Evolutionary conservation across 35 echinoderm and acorn worm species (phyloP), one percentile per base, ranked within the genome.

Genomic region (Diadema setosum): DNA sequence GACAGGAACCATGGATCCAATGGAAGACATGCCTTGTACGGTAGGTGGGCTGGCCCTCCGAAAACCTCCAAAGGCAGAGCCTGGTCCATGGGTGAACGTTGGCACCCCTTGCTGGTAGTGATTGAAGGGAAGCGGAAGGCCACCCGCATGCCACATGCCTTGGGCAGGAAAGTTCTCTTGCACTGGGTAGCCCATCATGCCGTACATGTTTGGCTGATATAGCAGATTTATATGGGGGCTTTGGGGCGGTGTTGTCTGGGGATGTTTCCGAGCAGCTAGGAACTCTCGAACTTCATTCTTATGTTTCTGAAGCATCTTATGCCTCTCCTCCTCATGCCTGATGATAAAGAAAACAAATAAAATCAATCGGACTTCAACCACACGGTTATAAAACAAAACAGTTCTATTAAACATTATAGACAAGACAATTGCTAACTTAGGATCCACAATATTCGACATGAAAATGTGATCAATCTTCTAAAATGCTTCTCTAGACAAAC

Each of bases 271-370:
- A n/a, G 29, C n/a, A 78, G 73, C 73, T 41, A 78, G 39, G 42
- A 76, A 87, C 43, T 87, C 35, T 30, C 75, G 44, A 39, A 87
- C 49, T 48, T 87, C 85, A 29, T 69, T 70, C 14, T 49, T 61
- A 23, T 87, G 85, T n/a, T 24, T 75, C 16, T 87, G 85, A 2
- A 45, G 23, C 37, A 87, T 42, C 42, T 87, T 65, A 26, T 15
- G 2, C 64, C 58, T 65, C 69, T 87, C 85, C 7, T 87, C 85
- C 14, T 75, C 69, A 32, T 87, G 85, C 32, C 85, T 87, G 36
- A 12, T 16, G 23, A 29, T 21, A 14, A 12, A 82, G 42, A 50
- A 46, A 49, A 18, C 34, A 82, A 46, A 82, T 9, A 82, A 29
- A 82, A 48, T 26, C 1, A n/a, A n/a, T n/a, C n/a, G n/a, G n/a